A percentile compares a stretch with the other conserved stretches of the same genome.
phyloP scores from a whole-genome alignment of 2,888 invertebrate species.

The Phortica magna region DNA sequence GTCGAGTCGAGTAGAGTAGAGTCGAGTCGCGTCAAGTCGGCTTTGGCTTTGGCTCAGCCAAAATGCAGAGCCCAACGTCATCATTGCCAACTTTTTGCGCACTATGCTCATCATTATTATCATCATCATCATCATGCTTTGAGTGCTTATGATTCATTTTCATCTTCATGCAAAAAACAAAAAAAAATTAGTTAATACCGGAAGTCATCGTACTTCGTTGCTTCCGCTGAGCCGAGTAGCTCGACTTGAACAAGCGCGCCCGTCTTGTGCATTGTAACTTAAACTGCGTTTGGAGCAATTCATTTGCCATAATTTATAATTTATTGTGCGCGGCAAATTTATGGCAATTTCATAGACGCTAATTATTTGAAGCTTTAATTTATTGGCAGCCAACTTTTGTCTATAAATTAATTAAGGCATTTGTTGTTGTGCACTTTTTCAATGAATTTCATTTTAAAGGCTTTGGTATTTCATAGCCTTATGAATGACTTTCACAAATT shows the following conservation, averaged over 20 bases:
- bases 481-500: constrained; percentile 11
- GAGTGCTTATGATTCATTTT: constrained; percentile 31
- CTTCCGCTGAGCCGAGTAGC: constrained; percentile 62
- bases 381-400: background rate
- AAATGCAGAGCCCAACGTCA: constrained; percentile 4
- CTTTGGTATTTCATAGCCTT: background rate
- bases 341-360: constrained; percentile 69
- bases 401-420: background rate
- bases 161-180: constrained; percentile 51
- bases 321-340: constrained; percentile 62
- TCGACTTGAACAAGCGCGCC: background rate
- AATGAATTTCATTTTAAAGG: background rate
- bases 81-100: background rate
- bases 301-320: constrained; percentile 62
- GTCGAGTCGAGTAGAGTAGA: background rate
- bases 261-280: background rate
- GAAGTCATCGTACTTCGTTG: constrained; percentile 72
- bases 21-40: background rate
- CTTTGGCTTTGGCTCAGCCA: constrained; percentile 11
- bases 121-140: constrained; percentile 15
- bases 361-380: constrained; percentile 51
- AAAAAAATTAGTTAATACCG: constrained; percentile 69
- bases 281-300: constrained; percentile 18
- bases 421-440: too few species aligned
- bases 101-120: constrained; percentile 4